Percentiles rank a stretch among this genome's conserved stretches.
Evolutionary conservation across 2,113 vertebrate species (phyloP).

Genomic region (Scytalopus superciliaris): DNA sequence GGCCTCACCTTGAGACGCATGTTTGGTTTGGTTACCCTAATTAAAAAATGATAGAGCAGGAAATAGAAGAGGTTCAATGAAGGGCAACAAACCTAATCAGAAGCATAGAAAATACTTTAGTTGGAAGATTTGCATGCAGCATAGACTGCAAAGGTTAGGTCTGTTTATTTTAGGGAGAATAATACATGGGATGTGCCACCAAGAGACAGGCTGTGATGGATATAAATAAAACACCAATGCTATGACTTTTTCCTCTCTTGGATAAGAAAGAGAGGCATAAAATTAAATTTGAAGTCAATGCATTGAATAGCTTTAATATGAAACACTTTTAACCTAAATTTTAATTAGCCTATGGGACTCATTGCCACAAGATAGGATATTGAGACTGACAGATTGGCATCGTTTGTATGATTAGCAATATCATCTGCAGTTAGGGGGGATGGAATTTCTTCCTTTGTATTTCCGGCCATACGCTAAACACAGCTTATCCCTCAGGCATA

Average conservation of each 20-base stretch:
- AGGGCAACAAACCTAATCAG: constrained; percentile 55
- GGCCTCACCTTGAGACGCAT: constrained; percentile 37
- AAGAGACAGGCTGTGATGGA: neutral
- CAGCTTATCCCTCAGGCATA: neutral
- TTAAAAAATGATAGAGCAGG: constrained; percentile 50
- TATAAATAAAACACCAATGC: constrained; percentile 19
- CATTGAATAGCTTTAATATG: constrained; percentile 30
- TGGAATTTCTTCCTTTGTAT: neutral
- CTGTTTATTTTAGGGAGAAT: constrained; percentile 52
- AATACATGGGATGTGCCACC: neutral
- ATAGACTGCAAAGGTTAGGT: constrained; percentile 42
- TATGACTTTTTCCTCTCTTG: neutral
- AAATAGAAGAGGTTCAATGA: constrained; percentile 29
- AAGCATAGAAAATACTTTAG: constrained; percentile 22
- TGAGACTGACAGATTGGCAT: constrained; percentile 2
- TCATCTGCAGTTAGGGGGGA: neutral
- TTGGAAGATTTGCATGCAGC: constrained; percentile 21
- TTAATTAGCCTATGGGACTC: constrained; percentile 27
- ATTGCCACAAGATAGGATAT: constrained; percentile 18
- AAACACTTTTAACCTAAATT: constrained; percentile 43
- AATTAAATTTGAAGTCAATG: constrained; percentile 35
- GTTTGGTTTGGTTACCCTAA: constrained; percentile 45
- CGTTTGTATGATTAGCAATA: neutral
- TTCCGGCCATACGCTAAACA: neutral
- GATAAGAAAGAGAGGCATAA: neutral